Conservation (phyloP, 2,888 invertebrate species). For the Agriopis aurantiaria region DNA sequence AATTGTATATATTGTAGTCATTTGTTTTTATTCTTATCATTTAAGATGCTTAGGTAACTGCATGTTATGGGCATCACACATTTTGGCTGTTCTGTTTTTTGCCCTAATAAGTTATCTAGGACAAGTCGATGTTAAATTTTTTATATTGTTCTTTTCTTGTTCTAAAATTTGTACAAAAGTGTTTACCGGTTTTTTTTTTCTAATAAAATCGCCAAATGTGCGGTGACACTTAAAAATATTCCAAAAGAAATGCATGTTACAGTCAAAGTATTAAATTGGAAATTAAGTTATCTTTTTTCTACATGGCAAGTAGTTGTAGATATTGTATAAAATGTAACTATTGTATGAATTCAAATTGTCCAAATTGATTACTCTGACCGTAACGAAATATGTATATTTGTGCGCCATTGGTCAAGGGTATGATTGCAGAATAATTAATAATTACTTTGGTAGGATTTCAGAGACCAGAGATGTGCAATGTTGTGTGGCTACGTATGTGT, state of each 20-base stretch:
- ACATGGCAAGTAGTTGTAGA: conserved; percentile 45
- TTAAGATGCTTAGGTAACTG: conserved; percentile 60
- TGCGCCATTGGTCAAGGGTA: conserved; percentile 4
- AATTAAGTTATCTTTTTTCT: conserved; percentile 17
- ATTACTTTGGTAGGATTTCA: background rate
- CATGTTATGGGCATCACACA: background rate
- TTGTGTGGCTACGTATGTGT: too few species aligned
- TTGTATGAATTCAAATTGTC: conserved; percentile 45
- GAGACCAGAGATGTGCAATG: too few species aligned
- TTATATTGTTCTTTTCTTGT: background rate
- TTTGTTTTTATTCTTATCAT: conserved; percentile 64
- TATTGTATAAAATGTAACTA: conserved; percentile 41
- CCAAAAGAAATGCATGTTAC: conserved; percentile 52
- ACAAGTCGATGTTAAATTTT: background rate
- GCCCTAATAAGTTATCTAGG: background rate
- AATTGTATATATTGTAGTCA: conserved; percentile 75
- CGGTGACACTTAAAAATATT: conserved; percentile 49
- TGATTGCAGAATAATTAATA: background rate
- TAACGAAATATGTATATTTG: conserved; percentile 44
- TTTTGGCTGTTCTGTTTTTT: background rate
- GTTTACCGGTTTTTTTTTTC: background rate
- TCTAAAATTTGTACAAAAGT: background rate
- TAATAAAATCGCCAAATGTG: conserved; percentile 7
- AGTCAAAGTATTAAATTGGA: conserved; percentile 54
- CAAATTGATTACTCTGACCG: conserved; percentile 60